A percentile compares a stretch with the other conserved stretches of the same genome.
phyloP scores from a whole-genome alignment of 2,113 vertebrate species.

The Osmerus mordax region DNA sequence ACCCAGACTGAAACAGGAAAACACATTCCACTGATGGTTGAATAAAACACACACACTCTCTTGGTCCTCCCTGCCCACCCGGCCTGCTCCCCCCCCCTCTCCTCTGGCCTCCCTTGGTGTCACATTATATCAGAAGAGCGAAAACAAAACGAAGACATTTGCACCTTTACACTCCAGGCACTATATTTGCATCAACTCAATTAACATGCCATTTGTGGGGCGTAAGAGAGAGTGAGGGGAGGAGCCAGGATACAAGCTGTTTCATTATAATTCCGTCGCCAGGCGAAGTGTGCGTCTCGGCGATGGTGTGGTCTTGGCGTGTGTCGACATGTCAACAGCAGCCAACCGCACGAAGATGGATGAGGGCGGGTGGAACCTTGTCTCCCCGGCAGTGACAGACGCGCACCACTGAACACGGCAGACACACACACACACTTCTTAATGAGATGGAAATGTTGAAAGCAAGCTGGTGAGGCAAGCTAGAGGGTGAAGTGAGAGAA shows the following conservation, averaged over 20 bases:
- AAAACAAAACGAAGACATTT: conserved; percentile 21
- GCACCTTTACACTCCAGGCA: conserved; percentile 21
- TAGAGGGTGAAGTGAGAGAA: not conserved
- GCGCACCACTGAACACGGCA: conserved; percentile 27
- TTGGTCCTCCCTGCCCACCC: not conserved
- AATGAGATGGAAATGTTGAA: conserved; percentile 8
- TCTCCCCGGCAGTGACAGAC: conserved; percentile 43
- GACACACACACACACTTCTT: conserved; percentile 7
- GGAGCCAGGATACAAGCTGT: conserved; percentile 7
- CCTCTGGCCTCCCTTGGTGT: conserved; percentile 4
- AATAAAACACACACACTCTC: not conserved
- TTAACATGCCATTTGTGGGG: conserved; percentile 43
- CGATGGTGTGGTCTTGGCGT: conserved; percentile 31
- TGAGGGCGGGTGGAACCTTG: conserved; percentile 52
- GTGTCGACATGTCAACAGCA: conserved; percentile 60
- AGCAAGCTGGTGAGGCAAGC: not conserved
- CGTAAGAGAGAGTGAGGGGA: not conserved
- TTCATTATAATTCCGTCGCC: conserved; percentile 57
- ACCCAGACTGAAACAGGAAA: conserved; percentile 19
- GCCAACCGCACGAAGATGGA: conserved; percentile 61
- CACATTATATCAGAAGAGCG: conserved; percentile 9
- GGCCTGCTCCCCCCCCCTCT: not conserved
- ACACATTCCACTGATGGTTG: conserved; percentile 12
- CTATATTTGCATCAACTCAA: conserved; percentile 54
- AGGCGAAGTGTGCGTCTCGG: conserved; percentile 21